A percentile compares a stretch with the other conserved stretches of the same genome.
Evolutionary conservation across 2,797 vertebrate species (phyloP).

Genomic region (Cygnus olor): DNA sequence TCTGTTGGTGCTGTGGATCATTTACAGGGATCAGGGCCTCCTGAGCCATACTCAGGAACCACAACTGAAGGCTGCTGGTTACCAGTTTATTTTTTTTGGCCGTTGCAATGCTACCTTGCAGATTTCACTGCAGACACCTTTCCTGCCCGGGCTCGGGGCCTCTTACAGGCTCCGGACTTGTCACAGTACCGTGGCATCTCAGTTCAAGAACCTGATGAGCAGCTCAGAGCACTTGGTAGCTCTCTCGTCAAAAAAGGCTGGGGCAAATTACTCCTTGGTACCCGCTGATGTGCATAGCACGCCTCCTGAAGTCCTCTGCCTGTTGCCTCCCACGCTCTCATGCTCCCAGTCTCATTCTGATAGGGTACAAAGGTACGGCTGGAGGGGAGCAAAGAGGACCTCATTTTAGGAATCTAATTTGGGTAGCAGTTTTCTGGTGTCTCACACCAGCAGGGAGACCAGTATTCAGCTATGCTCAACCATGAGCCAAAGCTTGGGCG

Average conservation of each 20-base stretch:
- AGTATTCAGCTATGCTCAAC: fast-evolving
- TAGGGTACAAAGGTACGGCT: background rate
- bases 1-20: background rate
- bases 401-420: background rate
- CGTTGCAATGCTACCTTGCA: background rate
- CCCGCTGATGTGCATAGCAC: fast-evolving
- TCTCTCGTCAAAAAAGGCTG: background rate
- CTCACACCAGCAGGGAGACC: background rate
- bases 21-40: background rate
- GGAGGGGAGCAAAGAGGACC: background rate
- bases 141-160: background rate
- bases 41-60: background rate
- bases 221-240: background rate
- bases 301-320: background rate
- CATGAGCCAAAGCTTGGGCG: background rate
- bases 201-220: background rate
- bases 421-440: background rate
- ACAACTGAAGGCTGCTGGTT: background rate
- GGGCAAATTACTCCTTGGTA: fast-evolving
- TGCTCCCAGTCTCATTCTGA: background rate
- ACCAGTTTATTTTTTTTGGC: fast-evolving
- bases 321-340: background rate
- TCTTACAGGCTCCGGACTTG: no score
- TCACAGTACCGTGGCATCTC: background rate
- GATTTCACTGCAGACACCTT: background rate